phyloP scores from a whole-genome alignment of 2,113 vertebrate species.

The Nycticorax nycticorax region DNA sequence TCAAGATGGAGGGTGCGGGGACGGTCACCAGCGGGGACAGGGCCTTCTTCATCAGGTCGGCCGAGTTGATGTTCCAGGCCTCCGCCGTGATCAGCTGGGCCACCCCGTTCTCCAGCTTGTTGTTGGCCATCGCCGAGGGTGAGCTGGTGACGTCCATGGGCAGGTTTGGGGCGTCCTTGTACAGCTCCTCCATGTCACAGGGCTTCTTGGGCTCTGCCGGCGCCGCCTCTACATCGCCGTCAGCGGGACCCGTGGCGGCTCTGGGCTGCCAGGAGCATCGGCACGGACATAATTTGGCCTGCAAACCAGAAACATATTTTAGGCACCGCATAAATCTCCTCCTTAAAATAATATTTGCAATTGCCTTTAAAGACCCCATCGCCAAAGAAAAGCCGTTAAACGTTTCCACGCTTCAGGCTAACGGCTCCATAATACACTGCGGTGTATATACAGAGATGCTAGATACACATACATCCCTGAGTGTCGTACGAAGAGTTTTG shows the following conservation, averaged over 20 bases:
- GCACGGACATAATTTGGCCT: constrained; percentile 67
- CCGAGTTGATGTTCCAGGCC: constrained; percentile 83
- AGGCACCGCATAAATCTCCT: constrained; percentile 59
- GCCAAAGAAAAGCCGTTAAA: not conserved
- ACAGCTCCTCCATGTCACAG: constrained; percentile 80
- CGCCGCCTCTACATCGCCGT: constrained; percentile 61
- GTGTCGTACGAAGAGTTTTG: constrained; percentile 15
- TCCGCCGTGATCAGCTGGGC: constrained; percentile 80
- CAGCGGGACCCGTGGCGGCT: constrained; percentile 33
- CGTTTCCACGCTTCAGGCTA: constrained; percentile 16
- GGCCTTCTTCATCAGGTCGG: constrained; percentile 86
- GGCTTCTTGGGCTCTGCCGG: not conserved
- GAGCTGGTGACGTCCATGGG: constrained; percentile 78
- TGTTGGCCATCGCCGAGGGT: constrained; percentile 75
- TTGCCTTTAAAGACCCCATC: not conserved
- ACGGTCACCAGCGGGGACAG: constrained; percentile 79
- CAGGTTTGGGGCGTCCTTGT: constrained; percentile 79
- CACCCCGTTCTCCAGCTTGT: constrained; percentile 85
- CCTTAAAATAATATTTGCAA: constrained; percentile 46
- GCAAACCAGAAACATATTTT: constrained; percentile 64
- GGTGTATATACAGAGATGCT: not conserved
- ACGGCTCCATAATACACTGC: not conserved
- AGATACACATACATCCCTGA: constrained; percentile 8
- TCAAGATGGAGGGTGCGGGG: constrained; percentile 80
- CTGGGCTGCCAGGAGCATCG: constrained; percentile 10